Base-by-base conservation (phyloP, 2,888 invertebrate species). In the Hyposoter dolosus region DNA sequence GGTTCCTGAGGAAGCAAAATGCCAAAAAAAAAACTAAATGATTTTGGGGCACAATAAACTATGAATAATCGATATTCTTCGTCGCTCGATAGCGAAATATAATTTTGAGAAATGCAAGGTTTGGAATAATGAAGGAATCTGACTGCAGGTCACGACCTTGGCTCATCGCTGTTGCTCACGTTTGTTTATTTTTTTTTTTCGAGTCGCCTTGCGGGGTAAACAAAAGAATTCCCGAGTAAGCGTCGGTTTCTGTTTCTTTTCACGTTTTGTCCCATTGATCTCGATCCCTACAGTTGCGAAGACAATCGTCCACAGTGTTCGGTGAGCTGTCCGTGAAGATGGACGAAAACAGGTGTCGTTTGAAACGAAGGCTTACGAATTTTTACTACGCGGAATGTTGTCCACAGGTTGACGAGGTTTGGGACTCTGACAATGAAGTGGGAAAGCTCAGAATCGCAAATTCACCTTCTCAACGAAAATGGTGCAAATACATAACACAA, bases 351-450 rank as follows among this genome's bases (percentile, higher is more conserved):
- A 75, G 74, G 83, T 0, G 3, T 32, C 45, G 32, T 9, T 15
- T 6, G 9, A 50, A 23, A 3, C 69, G 28, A 35, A 72, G 72
- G 47, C 35, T 60, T 7, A 84, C 75, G 6, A 72, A 82, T 28
- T 68, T 81, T 60, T 88, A 88, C 43, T 87, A 88, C 68, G 80
- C 84, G 0, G 50, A 77, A 53, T 66, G 81, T 71, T 69, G 66
- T 4, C 72, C 56, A 1, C 40, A 77, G 28, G 68, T 75, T n/a
- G 86, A 84, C 3, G 50, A 82, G 12, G 9, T 17, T 2, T 88
- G 86, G 71, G 84, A 88, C 43, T 88, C 88, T 1, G 88, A 88
- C 17, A 77, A 66, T 77, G 47, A 72, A 0, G 0, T 28, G 17
- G 65, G 76, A 50, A 66, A 32, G 10, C 15, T 9, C 4, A 74